Evolutionary conservation across 2,113 vertebrate species (phyloP), one percentile per base, ranked within the genome.

Genomic region (Epinephelus cyanopodus): DNA sequence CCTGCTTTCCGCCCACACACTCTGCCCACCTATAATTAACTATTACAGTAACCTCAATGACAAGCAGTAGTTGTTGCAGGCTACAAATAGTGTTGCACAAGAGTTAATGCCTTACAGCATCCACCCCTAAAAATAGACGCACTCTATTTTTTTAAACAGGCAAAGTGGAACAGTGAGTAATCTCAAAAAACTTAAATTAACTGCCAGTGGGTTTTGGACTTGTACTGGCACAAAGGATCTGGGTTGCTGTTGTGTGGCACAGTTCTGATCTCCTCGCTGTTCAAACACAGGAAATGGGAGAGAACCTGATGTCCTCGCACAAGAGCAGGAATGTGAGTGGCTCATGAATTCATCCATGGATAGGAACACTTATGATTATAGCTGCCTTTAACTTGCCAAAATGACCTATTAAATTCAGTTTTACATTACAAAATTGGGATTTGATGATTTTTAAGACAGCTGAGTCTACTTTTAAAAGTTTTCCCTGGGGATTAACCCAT

Each of bases 161-260:
- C 23, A 67, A 87, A 73, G 64, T 81, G 25, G 72, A 83, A 80
- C 33, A 72, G 56, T 67, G 64, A 80, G 67, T 61, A 85, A 87
- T 86, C 45, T 60, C 4, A 61, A 61, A 63, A 77, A 81, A 77
- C 33, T 39, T 69, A 27, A 54, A 60, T 77, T 2, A 71, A 78
- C 14, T 65, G 74, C 60, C 58, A 52, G 39, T 78, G 39, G 68
- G 70, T 67, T 79, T 67, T 84, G 33, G 56, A n/a, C 69, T 74
- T 70, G 42, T 23, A 25, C 33, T 11, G 48, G 64, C 39, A 65
- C 52, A 65, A 64, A 53, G 52, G 57, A 58, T 57, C 54, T 25
- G 52, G 42, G 58, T 23, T 61, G 17, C 37, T 73, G 29, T 6
- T 57, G 65, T 45, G 58, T 18, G 67, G 21, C 33, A 61, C 60